These are phyloP conservation scores for Plagiodera versicolora DNA, from an alignment of 2,888 invertebrate species.

Conservation along the genomic window DNA sequence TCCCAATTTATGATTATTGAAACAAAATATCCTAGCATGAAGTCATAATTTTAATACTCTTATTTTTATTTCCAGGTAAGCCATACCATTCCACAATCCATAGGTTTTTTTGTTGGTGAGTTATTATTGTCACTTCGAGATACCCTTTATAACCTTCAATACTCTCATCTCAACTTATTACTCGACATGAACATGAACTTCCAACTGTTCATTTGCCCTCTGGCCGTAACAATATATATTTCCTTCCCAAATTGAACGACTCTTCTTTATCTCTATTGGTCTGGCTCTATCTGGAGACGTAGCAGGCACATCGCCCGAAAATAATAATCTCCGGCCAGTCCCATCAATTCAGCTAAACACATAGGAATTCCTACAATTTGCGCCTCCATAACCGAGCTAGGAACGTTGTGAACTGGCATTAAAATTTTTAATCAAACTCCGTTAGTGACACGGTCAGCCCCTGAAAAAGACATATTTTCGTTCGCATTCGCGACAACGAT, in stretches of 20 bases:
- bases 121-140: too few species aligned
- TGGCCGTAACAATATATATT: conserved; percentile 10
- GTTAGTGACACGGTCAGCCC: conserved; percentile 15
- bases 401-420: conserved; percentile 16
- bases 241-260: neutral
- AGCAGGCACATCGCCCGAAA: conserved; percentile 8
- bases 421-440: conserved; percentile 20
- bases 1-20: too few species aligned
- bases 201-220: conserved; percentile 17
- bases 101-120: too few species aligned
- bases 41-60: neutral
- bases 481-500: neutral
- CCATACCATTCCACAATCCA: too few species aligned
- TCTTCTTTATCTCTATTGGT: neutral
- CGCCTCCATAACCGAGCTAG: conserved; percentile 18
- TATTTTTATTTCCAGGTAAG: neutral
- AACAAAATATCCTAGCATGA: too few species aligned
- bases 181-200: too few species aligned
- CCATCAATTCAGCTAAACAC: conserved; percentile 25
- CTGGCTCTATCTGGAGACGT: neutral
- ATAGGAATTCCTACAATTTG: conserved; percentile 23
- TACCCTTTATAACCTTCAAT: too few species aligned
- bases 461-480: neutral
- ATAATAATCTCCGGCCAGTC: conserved; percentile 19
- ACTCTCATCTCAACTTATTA: too few species aligned